Conservation (phyloP, 2,888 invertebrate species). For the Cerceris rybyensis region DNA sequence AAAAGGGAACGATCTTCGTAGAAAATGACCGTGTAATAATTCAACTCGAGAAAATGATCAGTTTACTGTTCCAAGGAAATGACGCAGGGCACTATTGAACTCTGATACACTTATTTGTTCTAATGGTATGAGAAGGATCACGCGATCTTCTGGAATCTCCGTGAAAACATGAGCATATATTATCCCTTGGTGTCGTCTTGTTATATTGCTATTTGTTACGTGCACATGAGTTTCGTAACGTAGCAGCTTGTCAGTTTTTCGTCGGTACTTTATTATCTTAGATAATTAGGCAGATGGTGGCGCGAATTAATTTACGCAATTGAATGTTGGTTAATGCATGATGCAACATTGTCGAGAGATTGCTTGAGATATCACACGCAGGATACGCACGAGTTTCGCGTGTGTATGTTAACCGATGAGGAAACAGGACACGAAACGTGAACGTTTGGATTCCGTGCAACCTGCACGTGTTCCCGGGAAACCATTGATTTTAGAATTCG, state of each 20-base stretch:
- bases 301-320: constrained; percentile 44
- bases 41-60: too few species aligned
- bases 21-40: too few species aligned
- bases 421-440: constrained; percentile 30
- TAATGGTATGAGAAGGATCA: too few species aligned
- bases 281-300: constrained; percentile 44
- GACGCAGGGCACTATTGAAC: too few species aligned
- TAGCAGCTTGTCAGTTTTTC: constrained; percentile 22
- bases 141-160: too few species aligned
- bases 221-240: neutral
- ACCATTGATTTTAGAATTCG: neutral
- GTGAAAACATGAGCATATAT: too few species aligned
- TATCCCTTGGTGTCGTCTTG: neutral
- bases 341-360: constrained; percentile 51
- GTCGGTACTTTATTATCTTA: constrained; percentile 21
- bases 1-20: too few species aligned
- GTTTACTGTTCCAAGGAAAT: too few species aligned
- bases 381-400: neutral
- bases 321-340: constrained; percentile 46
- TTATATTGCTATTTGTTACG: neutral
- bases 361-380: constrained; percentile 45
- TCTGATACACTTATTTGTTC: too few species aligned
- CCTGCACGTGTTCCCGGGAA: neutral
- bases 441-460: constrained; percentile 10
- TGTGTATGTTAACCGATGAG: constrained; percentile 8